These are phyloP conservation scores for Colistium nudipinnis DNA, from an alignment of 2,113 vertebrate species.

Conservation along the genomic window DNA sequence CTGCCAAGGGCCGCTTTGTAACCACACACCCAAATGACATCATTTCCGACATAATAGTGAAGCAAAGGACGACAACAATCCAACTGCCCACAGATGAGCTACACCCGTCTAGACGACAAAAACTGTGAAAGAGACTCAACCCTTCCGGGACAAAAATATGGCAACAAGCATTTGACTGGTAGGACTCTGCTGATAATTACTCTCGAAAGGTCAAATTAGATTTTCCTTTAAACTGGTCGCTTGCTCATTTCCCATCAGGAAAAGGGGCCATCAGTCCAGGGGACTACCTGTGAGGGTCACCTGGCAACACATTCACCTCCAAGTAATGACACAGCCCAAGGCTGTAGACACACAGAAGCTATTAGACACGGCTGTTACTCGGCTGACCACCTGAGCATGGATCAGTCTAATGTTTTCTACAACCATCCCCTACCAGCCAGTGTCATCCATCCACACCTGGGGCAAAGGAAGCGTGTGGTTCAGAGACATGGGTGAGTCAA, in stretches of 20 bases:
- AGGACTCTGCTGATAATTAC: background rate
- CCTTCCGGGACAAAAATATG: background rate
- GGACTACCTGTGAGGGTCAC: conserved; percentile 46
- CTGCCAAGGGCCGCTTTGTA: conserved; percentile 41
- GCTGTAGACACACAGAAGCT: conserved; percentile 49
- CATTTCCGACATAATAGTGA: conserved; percentile 46
- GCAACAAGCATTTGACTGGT: background rate
- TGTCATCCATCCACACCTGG: conserved; percentile 44
- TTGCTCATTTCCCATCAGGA: conserved; percentile 48
- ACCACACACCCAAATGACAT: conserved; percentile 61
- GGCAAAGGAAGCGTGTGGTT: conserved; percentile 24
- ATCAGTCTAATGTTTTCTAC: conserved; percentile 61
- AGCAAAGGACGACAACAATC: conserved; percentile 32
- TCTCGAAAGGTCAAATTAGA: too few relatives aligned
- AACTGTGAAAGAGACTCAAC: background rate
- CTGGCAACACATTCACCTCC: conserved; percentile 48
- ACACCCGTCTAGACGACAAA: conserved; percentile 31
- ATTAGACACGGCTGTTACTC: conserved; percentile 51
- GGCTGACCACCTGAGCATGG: conserved; percentile 38
- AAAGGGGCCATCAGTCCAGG: conserved; percentile 46
- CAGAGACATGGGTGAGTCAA: conserved; percentile 28
- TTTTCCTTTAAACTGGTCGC: too few relatives aligned
- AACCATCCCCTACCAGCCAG: conserved; percentile 51
- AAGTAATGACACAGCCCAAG: conserved; percentile 63
- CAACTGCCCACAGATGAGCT: conserved; percentile 15